Conservation (phyloP, 1,140 invertebrate genomes). For the Camponotus floridanus region DNA sequence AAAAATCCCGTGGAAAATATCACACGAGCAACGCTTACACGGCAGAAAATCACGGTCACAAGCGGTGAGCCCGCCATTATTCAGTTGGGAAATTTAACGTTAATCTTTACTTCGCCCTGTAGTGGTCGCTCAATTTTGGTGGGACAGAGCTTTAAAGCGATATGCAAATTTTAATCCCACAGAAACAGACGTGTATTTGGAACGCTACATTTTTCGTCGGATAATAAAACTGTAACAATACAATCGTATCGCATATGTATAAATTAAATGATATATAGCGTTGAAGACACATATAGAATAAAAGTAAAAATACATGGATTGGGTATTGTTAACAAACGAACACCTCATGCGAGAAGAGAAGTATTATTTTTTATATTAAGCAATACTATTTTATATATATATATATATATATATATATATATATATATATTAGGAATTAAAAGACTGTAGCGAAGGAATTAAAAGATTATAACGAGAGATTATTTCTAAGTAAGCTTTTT, state of each 20-base stretch:
- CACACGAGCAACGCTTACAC: conserved; percentile 31
- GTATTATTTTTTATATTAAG: no score
- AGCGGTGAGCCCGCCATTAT: conserved; percentile 51
- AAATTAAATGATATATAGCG: neutral
- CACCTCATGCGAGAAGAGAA: no score
- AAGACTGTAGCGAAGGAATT: no score
- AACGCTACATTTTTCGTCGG: conserved; percentile 41
- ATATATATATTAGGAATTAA: neutral
- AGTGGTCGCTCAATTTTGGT: conserved; percentile 46
- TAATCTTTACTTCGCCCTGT: conserved; percentile 38
- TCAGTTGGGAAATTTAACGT: conserved; percentile 61
- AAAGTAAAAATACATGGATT: neutral
- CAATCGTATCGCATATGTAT: conserved; percentile 12
- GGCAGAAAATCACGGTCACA: conserved; percentile 44
- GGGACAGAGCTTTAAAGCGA: conserved; percentile 51
- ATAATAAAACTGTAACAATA: conserved; percentile 21
- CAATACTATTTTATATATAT: no score
- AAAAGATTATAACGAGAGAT: no score
- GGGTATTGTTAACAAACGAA: no score
- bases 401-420: no score
- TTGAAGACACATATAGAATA: neutral
- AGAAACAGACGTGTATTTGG: conserved; percentile 49
- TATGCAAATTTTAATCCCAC: conserved; percentile 60
- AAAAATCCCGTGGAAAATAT: conserved; percentile 34
- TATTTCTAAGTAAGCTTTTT: no score